These are phyloP conservation scores for Eupithecia abbreviata DNA, from an alignment of 2,888 invertebrate species.

Conservation along the genomic window DNA sequence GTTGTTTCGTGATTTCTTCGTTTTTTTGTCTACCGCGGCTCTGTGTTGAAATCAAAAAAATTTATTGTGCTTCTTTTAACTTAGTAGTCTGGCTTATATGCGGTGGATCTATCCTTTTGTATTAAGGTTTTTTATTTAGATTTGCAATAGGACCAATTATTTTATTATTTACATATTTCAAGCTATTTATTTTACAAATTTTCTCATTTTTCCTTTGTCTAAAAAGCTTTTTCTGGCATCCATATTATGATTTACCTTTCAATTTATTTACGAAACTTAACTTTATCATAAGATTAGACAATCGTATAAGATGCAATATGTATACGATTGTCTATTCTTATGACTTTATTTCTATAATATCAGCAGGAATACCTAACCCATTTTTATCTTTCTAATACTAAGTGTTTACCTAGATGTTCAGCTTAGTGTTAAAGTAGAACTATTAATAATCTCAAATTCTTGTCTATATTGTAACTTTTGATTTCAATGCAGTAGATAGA, in stretches of 20 bases:
- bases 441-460: neutral
- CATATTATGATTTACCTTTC: neutral
- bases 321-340: no score
- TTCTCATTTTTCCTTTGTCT: neutral
- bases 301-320: no score
- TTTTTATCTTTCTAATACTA: neutral
- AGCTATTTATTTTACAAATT: neutral
- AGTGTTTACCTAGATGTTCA: conserved; percentile 3
- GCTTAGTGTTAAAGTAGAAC: conserved; percentile 1
- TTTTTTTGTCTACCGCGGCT: conserved; percentile 29
- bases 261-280: neutral
- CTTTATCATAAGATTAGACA: neutral
- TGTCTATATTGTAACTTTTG: conserved; percentile 12
- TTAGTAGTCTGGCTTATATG: neutral
- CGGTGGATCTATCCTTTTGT: conserved; percentile 8
- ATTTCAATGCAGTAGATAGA: conserved; percentile 26
- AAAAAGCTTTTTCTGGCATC: neutral
- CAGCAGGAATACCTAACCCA: neutral
- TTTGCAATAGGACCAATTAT: neutral
- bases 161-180: neutral
- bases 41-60: conserved; percentile 31
- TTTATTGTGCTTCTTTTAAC: neutral
- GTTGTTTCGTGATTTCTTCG: conserved; percentile 7
- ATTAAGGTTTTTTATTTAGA: neutral
- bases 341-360: neutral